Percentiles rank a stretch among this genome's conserved stretches.
These are phyloP conservation scores for Lasioglossum zephyrum DNA, from an alignment of 2,888 invertebrate species.

Conservation along the genomic window DNA sequence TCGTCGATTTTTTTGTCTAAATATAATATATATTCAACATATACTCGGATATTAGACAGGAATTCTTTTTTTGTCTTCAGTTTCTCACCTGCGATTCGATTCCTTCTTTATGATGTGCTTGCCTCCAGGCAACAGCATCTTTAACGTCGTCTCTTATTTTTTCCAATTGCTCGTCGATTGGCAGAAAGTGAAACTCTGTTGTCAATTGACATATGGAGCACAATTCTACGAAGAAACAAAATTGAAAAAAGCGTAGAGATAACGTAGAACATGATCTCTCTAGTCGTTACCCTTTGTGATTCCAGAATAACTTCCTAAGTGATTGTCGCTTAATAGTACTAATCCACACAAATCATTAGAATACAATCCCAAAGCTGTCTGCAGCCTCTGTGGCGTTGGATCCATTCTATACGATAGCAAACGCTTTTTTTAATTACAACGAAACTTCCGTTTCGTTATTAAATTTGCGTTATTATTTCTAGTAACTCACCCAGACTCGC, in stretches of 20 bases:
- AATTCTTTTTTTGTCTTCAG: background rate
- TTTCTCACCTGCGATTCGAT: constrained; percentile 74
- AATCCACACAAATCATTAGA: constrained; percentile 95
- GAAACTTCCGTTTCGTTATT: background rate
- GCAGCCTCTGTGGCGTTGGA: constrained; percentile 92
- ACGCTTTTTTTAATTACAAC: background rate
- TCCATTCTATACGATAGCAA: constrained; percentile 83
- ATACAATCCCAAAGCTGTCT: constrained; percentile 97
- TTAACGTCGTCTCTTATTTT: constrained; percentile 87
- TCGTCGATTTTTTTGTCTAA: constrained; percentile 83
- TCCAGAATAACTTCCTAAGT: constrained; percentile 87
- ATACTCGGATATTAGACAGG: background rate
- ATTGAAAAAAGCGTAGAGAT: background rate
- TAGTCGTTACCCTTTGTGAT: constrained; percentile 85
- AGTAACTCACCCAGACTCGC: constrained; percentile 80
- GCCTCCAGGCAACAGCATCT: constrained; percentile 86
- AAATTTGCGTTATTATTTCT: background rate
- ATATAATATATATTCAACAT: constrained; percentile 33
- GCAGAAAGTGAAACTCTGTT: constrained; percentile 97
- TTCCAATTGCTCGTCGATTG: constrained; percentile 94
- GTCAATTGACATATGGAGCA: constrained; percentile 90
- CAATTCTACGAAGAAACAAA: constrained; percentile 86
- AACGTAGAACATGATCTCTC: background rate
- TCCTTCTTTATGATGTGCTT: constrained; percentile 80
- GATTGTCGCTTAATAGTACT: constrained; percentile 91